A percentile compares a stretch with the other conserved stretches of the same genome.
Evolutionary conservation across 1,140 invertebrate species (phyloP).

Genomic region (Micrasema longulum): DNA sequence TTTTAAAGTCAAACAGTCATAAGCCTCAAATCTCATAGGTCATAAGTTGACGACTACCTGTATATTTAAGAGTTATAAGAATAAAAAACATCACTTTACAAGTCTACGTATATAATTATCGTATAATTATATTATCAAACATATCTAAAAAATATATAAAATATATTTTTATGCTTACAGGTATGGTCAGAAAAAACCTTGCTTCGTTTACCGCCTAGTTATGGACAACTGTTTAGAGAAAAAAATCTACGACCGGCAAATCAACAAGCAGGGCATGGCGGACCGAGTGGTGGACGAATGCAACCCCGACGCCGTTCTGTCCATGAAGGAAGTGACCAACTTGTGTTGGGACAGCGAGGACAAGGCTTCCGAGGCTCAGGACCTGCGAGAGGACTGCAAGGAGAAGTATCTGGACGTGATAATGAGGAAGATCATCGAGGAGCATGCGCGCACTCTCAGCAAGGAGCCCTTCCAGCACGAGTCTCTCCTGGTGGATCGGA

Average conservation of each 20-base stretch:
- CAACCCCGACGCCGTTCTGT: slow-evolving; percentile 95
- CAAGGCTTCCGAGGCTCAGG: slow-evolving; percentile 80
- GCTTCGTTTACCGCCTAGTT: slow-evolving; percentile 95
- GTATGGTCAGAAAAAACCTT: slow-evolving; percentile 94
- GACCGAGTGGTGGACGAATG: slow-evolving; percentile 98
- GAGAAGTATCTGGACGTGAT: slow-evolving; percentile 86
- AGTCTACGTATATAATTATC: too few species aligned
- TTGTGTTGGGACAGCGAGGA: slow-evolving; percentile 94
- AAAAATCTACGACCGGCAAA: slow-evolving; percentile 98
- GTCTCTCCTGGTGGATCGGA: slow-evolving; percentile 93
- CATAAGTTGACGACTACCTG: too few species aligned
- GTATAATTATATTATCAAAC: too few species aligned
- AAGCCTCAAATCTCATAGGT: too few species aligned
- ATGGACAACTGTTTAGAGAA: slow-evolving; percentile 97
- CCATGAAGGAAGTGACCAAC: slow-evolving; percentile 94
- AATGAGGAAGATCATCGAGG: slow-evolving; percentile 78
- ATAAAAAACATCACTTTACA: too few species aligned
- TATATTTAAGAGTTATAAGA: too few species aligned
- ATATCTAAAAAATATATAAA: too few species aligned
- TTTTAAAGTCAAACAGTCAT: too few species aligned
- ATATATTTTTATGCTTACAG: slow-evolving; percentile 62
- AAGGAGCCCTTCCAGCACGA: slow-evolving; percentile 97
- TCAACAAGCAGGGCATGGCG: slow-evolving; percentile 97
- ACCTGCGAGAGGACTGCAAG: slow-evolving; percentile 73
- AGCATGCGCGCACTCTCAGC: slow-evolving; percentile 78